Percentiles rank a stretch among this genome's conserved stretches.
These are phyloP conservation scores for Nephrotoma appendiculata DNA, from an alignment of 2,888 invertebrate genomes.

Conservation along the genomic window DNA sequence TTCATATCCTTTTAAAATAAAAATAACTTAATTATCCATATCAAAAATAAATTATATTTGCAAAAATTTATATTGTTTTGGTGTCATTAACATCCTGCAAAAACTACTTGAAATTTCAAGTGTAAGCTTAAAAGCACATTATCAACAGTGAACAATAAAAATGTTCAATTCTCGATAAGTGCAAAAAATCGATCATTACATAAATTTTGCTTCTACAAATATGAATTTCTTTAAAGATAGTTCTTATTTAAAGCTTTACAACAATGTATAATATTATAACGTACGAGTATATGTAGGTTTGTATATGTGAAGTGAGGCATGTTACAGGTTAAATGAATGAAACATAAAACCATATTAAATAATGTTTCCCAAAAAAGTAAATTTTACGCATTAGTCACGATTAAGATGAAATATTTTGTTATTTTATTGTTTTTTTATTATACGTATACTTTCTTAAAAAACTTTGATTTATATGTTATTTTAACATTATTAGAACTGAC, in stretches of 20 bases:
- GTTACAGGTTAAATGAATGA: background rate
- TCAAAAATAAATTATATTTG: background rate
- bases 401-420: background rate
- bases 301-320: background rate
- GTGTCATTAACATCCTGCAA: background rate
- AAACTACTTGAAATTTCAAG: background rate
- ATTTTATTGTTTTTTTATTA: background rate
- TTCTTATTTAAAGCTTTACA: background rate
- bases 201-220: background rate
- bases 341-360: background rate
- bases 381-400: background rate
- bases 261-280: background rate
- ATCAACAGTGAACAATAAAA: background rate
- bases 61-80: background rate
- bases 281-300: background rate
- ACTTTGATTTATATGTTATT: background rate
- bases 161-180: background rate
- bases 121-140: background rate
- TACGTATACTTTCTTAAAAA: background rate
- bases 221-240: background rate
- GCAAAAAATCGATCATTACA: background rate
- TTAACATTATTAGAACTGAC: background rate
- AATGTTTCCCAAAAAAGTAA: background rate
- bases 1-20: background rate
- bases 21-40: background rate